These are phyloP conservation scores for Thryonomys swinderianus DNA, from an alignment of 2,113 vertebrate genomes.

Conservation along the genomic window DNA sequence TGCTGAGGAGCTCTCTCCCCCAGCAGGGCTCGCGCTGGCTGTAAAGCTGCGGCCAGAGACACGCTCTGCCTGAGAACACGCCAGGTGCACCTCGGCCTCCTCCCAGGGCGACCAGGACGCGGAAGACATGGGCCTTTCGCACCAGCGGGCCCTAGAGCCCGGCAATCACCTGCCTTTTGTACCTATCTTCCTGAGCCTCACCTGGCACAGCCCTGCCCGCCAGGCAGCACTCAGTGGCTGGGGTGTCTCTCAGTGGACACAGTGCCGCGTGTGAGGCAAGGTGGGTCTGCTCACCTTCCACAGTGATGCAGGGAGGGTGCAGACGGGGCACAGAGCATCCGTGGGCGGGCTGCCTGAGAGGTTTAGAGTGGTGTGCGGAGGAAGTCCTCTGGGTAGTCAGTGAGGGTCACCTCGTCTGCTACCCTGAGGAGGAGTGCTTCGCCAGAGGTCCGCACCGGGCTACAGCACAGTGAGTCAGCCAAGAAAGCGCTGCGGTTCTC, in stretches of 20 bases:
- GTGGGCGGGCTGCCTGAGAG: background rate
- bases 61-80: background rate
- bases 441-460: conserved; percentile 1
- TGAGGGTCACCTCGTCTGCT: conserved; percentile 24
- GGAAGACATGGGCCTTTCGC: background rate
- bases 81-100: background rate
- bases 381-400: conserved; percentile 10
- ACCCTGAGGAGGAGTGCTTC: background rate
- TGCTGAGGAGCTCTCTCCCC: background rate
- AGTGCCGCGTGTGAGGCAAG: background rate
- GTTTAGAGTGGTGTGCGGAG: conserved; percentile 45
- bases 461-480: background rate
- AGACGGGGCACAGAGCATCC: conserved; percentile 7
- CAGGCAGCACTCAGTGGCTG: background rate
- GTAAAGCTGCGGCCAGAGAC: no score
- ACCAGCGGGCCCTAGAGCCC: no score
- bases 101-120: background rate
- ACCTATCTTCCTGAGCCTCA: background rate
- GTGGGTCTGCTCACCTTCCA: background rate
- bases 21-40: background rate
- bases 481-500: conserved; percentile 27
- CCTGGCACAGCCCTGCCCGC: background rate
- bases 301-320: background rate
- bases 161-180: background rate
- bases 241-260: background rate